Evolutionary conservation across 2,797 vertebrate species (phyloP), one percentile per base, ranked within the genome.

Genomic region (Rhinichthys osculus): DNA sequence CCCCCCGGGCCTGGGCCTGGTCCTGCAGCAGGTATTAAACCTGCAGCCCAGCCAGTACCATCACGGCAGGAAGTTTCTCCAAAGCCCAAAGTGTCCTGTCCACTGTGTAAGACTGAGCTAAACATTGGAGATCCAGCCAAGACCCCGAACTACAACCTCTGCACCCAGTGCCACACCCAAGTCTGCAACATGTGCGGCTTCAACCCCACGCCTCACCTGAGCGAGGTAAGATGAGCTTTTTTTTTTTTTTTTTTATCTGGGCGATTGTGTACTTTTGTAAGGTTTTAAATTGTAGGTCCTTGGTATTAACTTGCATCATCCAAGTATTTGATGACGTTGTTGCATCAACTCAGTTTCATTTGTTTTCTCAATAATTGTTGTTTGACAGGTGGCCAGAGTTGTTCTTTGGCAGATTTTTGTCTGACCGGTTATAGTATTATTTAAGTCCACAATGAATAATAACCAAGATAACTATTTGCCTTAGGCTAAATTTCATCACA

Each of bases 131-230:
- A 95, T 91, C 91, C 94, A 7, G 59, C 93, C 1, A 96, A 97
- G 86, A 94, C 95, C 64, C 95, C 97, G 90, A 99, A 99, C 94
- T 98, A 98, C 91, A 99, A 99, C 91, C 96, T 94, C 87, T 99
- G 98, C 91, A 99, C 98, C 0, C 95, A 97, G 92, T 99, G 98
- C 93, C 95, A 91, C 88, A 95, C 96, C 79, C 97, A 97, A 93
- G 98, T 99, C 95, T 99, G 98, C 96, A 99, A 97, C 94, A 95
- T 98, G 95, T 99, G 98, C 88, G 98, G 98, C 92, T 99, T 99
- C 95, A 99, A 99, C 93, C 98, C 98, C n/a, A 97, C 97, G 0
- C 98, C 98, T 86, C 98, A 99, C 88, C 93, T 99, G 83, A 94
- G 96, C 5, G 97, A 99, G 97, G 98, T 99, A 98, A 97, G 97